Evolutionary conservation across 2,113 vertebrate genomes (phyloP).

Genomic region (Tylochromis polylepis): DNA sequence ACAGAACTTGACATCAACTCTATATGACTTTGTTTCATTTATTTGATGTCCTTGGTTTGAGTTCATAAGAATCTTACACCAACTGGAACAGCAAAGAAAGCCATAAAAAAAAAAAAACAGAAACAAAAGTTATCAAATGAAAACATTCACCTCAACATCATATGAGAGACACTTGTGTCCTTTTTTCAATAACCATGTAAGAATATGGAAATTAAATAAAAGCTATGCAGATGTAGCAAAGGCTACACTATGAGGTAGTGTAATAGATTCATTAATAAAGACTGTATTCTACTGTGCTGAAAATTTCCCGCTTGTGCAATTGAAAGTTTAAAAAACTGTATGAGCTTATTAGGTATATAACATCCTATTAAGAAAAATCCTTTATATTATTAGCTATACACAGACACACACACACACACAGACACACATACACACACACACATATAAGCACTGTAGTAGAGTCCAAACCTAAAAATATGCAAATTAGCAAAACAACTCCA

Average conservation of each 20-base stretch:
- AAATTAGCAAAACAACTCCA: too few relatives aligned
- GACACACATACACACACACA: too few relatives aligned
- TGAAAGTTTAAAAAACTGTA: neutral
- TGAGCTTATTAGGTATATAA: neutral
- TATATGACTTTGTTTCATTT: neutral
- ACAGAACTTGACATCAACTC: neutral
- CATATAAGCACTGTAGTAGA: too few relatives aligned
- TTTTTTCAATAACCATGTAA: neutral
- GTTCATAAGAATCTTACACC: neutral
- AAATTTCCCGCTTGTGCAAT: neutral
- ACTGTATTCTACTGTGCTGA: neutral
- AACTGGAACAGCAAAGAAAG: neutral
- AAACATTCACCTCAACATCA: neutral
- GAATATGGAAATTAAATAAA: neutral
- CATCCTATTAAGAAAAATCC: neutral
- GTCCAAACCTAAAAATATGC: too few relatives aligned
- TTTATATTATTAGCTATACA: neutral
- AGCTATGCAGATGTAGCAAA: neutral
- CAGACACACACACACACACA: too few relatives aligned
- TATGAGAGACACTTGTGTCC: neutral
- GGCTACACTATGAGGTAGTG: neutral
- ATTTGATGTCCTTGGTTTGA: neutral
- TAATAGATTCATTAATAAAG: neutral
- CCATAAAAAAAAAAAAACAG: accelerated
- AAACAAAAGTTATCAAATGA: neutral